A percentile compares a stretch with the other conserved stretches of the same genome.
Conservation (phyloP, 2,797 vertebrate species). For the Chelon labrosus region DNA sequence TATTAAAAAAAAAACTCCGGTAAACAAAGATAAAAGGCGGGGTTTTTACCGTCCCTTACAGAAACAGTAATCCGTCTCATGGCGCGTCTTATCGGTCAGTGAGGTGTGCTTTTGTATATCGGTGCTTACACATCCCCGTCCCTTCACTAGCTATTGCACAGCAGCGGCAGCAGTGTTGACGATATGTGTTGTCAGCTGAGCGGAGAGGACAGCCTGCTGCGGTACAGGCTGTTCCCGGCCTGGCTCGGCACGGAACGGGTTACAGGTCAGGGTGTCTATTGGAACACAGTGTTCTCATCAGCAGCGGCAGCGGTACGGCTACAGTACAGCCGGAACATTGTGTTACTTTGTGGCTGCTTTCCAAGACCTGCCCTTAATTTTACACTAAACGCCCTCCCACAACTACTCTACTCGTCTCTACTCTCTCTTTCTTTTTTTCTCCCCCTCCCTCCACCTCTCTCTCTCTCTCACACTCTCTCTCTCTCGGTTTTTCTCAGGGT, state of each 20-base stretch:
- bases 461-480: neutral
- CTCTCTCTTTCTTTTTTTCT: neutral
- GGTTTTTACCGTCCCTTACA: slow-evolving; percentile 31
- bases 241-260: slow-evolving; percentile 86
- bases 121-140: slow-evolving; percentile 36
- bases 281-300: slow-evolving; percentile 91
- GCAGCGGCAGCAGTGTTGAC: slow-evolving; percentile 39
- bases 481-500: neutral
- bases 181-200: slow-evolving; percentile 72
- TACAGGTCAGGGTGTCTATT: slow-evolving; percentile 90
- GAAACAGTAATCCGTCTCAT: slow-evolving; percentile 49
- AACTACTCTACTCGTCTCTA: slow-evolving; percentile 59
- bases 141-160: slow-evolving; percentile 5
- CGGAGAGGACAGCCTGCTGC: slow-evolving; percentile 74
- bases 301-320: slow-evolving; percentile 84
- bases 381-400: slow-evolving; percentile 83
- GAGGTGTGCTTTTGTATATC: slow-evolving; percentile 44
- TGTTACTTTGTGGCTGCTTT: slow-evolving; percentile 90
- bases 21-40: slow-evolving; percentile 17
- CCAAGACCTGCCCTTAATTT: slow-evolving; percentile 89
- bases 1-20: neutral
- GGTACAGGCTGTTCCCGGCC: slow-evolving; percentile 84
- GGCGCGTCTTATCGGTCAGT: slow-evolving; percentile 50
- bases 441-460: neutral
- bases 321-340: slow-evolving; percentile 92